phyloP scores from a whole-genome alignment of 2,113 vertebrate species.

The Centropristis striata region DNA sequence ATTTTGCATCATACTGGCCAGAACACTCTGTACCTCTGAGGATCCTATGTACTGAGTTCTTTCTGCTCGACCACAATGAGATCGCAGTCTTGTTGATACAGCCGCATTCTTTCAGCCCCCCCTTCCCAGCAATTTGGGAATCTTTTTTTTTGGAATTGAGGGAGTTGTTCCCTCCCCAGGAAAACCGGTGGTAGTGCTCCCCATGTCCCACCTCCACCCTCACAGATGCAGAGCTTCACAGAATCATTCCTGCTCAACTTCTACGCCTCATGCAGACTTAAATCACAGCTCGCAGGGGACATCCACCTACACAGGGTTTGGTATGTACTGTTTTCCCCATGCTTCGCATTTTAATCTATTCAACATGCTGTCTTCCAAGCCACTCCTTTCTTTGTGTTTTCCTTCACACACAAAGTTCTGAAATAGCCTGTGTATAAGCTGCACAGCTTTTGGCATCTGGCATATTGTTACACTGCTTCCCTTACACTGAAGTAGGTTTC shows the following conservation, averaged over 20 bases:
- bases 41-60: neutral
- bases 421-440: neutral
- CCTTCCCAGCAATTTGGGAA: constrained; percentile 28
- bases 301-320: constrained; percentile 19
- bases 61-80: constrained; percentile 19
- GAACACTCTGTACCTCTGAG: constrained; percentile 22
- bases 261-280: constrained; percentile 22
- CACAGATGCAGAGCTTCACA: constrained; percentile 60
- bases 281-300: constrained; percentile 4
- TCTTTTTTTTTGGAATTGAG: constrained; percentile 1
- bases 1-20: neutral
- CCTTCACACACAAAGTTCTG: neutral
- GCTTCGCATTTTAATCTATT: constrained; percentile 9
- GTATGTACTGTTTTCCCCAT: constrained; percentile 59
- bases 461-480: neutral
- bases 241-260: constrained; percentile 50
- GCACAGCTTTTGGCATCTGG: constrained; percentile 13
- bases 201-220: constrained; percentile 51
- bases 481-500: neutral
- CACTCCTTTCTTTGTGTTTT: constrained; percentile 7
- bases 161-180: constrained; percentile 38
- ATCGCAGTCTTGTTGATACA: constrained; percentile 48
- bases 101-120: constrained; percentile 59
- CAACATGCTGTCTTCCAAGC: neutral
- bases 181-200: constrained; percentile 42